Evolutionary conservation across 1,140 invertebrate genomes (phyloP).

Genomic region (Caenorhabditis tropicalis): DNA sequence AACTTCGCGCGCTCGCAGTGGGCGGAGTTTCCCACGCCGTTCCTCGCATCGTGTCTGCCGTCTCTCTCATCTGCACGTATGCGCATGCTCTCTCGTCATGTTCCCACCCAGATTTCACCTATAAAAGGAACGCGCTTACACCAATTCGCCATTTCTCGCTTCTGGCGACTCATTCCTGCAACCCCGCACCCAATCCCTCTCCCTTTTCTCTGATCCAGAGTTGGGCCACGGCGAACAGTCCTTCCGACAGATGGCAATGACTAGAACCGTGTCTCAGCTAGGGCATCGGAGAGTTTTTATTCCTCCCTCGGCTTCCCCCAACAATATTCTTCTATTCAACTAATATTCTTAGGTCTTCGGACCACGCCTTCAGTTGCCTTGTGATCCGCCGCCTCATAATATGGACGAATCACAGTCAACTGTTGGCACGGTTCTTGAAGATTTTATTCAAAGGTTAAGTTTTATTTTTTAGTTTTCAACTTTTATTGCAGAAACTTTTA

Average conservation of each 20-base stretch:
- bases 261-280: constrained; percentile 27
- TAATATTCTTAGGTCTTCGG: constrained; percentile 14
- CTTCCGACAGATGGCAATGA: constrained; percentile 4
- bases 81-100: background rate
- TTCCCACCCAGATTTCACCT: background rate
- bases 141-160: constrained; percentile 15
- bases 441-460: background rate
- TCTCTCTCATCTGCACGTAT: background rate
- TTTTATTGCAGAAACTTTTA: background rate
- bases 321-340: background rate
- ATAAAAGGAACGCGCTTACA: background rate
- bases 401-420: constrained; percentile 53
- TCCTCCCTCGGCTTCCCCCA: background rate
- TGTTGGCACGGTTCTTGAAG: constrained; percentile 30
- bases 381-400: constrained; percentile 36
- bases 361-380: constrained; percentile 46
- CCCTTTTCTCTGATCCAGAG: background rate
- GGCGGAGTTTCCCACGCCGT: constrained; percentile 34
- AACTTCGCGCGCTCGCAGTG: background rate
- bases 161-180: too few relatives aligned
- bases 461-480: too few relatives aligned
- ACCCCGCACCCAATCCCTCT: background rate
- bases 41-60: background rate
- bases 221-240: background rate
- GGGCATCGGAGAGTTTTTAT: background rate